Conservation (phyloP, 2,113 vertebrate genomes). For the Sula dactylatra region DNA sequence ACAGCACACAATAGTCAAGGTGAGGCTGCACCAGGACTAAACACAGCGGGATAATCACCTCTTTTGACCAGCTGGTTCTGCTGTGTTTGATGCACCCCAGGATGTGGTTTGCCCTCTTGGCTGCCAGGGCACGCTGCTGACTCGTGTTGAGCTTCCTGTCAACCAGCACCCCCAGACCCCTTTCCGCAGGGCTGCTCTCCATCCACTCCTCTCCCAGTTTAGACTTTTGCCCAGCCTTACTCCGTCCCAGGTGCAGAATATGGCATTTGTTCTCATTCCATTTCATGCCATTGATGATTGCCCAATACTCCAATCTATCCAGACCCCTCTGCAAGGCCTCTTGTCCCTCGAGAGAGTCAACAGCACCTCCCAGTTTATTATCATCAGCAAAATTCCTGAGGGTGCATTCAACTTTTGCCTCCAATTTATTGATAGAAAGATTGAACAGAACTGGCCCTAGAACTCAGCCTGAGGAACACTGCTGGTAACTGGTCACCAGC, state of each 20-base stretch:
- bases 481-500: neutral
- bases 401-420: neutral
- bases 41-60: neutral
- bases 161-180: neutral
- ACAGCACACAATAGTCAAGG: neutral
- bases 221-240: neutral
- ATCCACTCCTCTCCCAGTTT: neutral
- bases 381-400: neutral
- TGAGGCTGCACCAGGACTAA: neutral
- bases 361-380: neutral
- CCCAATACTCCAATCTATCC: neutral
- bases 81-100: neutral
- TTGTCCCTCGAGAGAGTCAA: neutral
- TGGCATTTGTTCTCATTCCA: fast-evolving
- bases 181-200: neutral
- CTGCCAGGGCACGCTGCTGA: neutral
- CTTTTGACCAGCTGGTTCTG: neutral
- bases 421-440: neutral
- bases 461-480: neutral
- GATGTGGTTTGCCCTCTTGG: neutral
- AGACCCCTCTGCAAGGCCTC: neutral
- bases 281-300: neutral
- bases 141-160: neutral
- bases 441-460: neutral
- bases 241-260: neutral